Evolutionary conservation across 2,888 invertebrate species (phyloP).

Genomic region (Zeuzera pyrina): DNA sequence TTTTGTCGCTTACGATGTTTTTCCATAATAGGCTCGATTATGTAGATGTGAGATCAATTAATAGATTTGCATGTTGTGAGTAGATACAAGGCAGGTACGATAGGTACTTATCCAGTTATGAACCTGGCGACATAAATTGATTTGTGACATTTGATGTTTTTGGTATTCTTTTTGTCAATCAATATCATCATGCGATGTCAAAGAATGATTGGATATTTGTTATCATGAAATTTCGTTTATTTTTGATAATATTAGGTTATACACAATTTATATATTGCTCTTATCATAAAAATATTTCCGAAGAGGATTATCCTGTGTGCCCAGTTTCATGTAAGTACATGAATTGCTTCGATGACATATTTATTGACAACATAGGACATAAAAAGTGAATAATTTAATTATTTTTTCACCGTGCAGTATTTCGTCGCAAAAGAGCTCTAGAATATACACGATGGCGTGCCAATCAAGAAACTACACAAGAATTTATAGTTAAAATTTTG

Average conservation of each 20-base stretch:
- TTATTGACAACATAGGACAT: no score
- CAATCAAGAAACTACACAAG: conserved; percentile 37
- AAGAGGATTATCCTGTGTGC: conserved; percentile 33
- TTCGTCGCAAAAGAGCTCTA: conserved; percentile 44
- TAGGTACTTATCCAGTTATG: no score
- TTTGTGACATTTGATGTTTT: no score
- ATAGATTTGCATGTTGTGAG: no score
- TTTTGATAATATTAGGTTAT: conserved; percentile 52
- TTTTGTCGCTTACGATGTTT: no score
- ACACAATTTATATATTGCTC: conserved; percentile 34
- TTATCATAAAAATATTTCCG: conserved; percentile 28
- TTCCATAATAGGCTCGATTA: no score
- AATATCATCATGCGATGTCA: conserved; percentile 26
- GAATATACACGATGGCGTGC: conserved; percentile 58
- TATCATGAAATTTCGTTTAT: conserved; percentile 54
- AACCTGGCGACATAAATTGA: no score
- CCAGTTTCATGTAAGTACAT: conserved; percentile 46
- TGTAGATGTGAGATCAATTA: no score
- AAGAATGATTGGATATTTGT: conserved; percentile 39
- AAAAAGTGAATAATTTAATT: no score
- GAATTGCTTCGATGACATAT: no score
- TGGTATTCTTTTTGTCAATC: no score
- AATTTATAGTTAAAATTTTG: conserved; percentile 61
- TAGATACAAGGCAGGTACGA: no score
- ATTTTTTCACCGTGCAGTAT: conserved; percentile 20